Conservation (phyloP, 2,888 invertebrate genomes). For the Megaustenia siamemsis region DNA sequence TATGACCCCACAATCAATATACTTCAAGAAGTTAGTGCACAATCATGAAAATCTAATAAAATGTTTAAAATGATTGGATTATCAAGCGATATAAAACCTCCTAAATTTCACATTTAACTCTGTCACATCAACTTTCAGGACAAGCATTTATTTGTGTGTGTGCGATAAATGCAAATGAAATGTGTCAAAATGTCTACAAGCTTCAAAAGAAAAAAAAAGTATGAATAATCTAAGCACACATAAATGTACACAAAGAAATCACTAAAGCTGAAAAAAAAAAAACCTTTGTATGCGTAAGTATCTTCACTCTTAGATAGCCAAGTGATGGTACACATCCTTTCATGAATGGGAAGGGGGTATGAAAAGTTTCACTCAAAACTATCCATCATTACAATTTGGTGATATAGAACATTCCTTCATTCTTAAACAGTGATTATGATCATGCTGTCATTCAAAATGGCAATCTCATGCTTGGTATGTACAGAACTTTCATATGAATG, state of each 20-base stretch:
- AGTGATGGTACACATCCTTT: no score
- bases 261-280: background rate
- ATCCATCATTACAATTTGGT: no score
- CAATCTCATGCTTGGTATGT: background rate
- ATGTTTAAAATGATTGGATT: background rate
- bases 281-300: background rate
- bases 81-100: background rate
- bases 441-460: constrained; percentile 17
- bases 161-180: constrained; percentile 3
- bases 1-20: background rate
- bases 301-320: no score
- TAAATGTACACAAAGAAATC: background rate
- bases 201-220: background rate
- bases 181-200: background rate
- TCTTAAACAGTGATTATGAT: no score
- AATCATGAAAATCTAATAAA: background rate
- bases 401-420: no score
- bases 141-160: background rate
- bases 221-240: background rate
- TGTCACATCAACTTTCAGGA: background rate
- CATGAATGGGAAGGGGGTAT: no score
- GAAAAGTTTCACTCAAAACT: no score
- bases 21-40: background rate
- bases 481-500: background rate
- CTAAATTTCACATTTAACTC: background rate